A percentile compares a stretch with the other conserved stretches of the same genome.
Conservation (phyloP, 1,140 invertebrate genomes). For the Hylyphantes graminicola region DNA sequence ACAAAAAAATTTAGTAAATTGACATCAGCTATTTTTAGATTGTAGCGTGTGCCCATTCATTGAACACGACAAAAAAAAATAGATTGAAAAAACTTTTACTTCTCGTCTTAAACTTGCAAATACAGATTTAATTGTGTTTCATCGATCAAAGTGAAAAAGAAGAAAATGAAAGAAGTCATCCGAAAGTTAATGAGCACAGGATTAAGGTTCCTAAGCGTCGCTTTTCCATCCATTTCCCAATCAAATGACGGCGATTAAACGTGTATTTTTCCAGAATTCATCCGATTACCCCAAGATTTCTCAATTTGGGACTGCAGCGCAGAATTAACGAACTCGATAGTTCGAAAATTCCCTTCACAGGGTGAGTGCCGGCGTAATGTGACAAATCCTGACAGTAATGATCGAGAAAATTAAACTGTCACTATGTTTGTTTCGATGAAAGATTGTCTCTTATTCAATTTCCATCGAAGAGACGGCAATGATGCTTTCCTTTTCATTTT, state of each 20-base stretch:
- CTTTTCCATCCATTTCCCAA: slow-evolving; percentile 12
- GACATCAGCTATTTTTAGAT: too few relatives aligned
- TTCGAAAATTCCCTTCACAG: slow-evolving; percentile 7
- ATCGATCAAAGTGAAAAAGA: slow-evolving; percentile 12
- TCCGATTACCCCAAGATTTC: slow-evolving; percentile 24
- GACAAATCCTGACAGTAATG: slow-evolving; percentile 48
- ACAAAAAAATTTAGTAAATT: too few relatives aligned
- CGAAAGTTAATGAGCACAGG: slow-evolving; percentile 36
- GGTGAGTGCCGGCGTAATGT: slow-evolving; percentile 35
- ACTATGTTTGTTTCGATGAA: slow-evolving; percentile 34
- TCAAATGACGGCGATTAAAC: slow-evolving; percentile 51
- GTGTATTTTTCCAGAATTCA: slow-evolving; percentile 42
- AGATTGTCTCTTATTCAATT: slow-evolving; percentile 41
- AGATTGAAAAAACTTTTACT: background rate
- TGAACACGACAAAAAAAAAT: too few relatives aligned
- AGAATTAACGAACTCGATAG: slow-evolving; percentile 47
- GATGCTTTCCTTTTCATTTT: slow-evolving; percentile 1
- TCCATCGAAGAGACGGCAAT: slow-evolving; percentile 35
- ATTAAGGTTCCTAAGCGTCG: background rate
- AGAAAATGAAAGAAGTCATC: slow-evolving; percentile 41
- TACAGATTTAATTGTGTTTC: slow-evolving; percentile 8
- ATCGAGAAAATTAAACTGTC: slow-evolving; percentile 57
- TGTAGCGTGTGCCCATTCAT: too few relatives aligned
- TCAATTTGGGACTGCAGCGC: slow-evolving; percentile 14
- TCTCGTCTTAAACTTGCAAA: background rate